Conservation (phyloP, 2,888 invertebrate species). For the Lithophane ornitopus region DNA sequence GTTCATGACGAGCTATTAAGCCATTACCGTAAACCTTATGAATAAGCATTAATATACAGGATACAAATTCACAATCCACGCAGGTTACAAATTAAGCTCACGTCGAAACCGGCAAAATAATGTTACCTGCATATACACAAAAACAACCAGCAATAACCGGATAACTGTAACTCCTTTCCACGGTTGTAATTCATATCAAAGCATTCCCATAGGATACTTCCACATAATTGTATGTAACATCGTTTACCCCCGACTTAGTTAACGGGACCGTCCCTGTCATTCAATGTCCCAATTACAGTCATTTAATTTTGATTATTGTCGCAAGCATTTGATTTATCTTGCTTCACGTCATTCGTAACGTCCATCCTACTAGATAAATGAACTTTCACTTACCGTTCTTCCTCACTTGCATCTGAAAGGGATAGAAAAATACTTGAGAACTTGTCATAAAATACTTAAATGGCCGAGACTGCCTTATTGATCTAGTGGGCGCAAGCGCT, state of each 20-base stretch:
- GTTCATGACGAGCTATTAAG: not conserved
- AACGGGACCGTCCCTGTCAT: conserved; percentile 20
- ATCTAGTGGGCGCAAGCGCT: too few species aligned
- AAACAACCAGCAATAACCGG: not conserved
- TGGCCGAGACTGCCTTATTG: too few species aligned
- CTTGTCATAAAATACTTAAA: not conserved
- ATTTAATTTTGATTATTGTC: conserved; percentile 46
- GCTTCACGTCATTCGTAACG: not conserved
- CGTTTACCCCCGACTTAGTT: conserved; percentile 34
- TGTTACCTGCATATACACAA: not conserved
- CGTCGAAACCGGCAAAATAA: not conserved
- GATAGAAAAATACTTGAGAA: not conserved
- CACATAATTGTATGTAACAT: conserved; percentile 30
- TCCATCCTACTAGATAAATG: not conserved
- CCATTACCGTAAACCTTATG: not conserved
- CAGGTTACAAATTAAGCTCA: not conserved
- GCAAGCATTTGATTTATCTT: conserved; percentile 35
- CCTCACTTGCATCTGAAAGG: not conserved
- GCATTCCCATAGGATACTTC: conserved; percentile 13
- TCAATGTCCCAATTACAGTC: conserved; percentile 32
- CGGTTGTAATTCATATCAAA: conserved; percentile 28
- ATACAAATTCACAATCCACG: not conserved
- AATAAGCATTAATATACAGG: not conserved
- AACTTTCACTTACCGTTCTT: not conserved
- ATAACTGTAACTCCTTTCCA: not conserved